Evolutionary conservation across 1,140 invertebrate genomes (phyloP), one percentile per base, ranked within the genome.

Genomic region (Drosophila punjabiensis): DNA sequence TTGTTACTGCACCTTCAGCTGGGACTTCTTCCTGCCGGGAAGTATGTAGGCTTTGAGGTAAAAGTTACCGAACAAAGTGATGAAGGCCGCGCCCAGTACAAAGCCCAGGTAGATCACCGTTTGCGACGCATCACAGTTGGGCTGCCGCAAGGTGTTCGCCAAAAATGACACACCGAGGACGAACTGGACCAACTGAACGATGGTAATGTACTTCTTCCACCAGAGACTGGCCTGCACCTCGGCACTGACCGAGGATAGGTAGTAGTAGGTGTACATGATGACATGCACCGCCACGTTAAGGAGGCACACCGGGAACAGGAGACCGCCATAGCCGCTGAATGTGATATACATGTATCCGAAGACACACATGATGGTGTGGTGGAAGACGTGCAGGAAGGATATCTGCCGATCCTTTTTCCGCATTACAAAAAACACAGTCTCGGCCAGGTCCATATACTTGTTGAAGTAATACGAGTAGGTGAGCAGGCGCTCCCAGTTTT

Each of bases 321-420:
- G 96, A 0, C 96, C 96, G 55, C 96, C 96, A 11, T 59, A 69
- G 14, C 81, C 75, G 47, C 32, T 45, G 9, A 70, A 64, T 0
- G 53, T 53, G 6, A 67, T 16, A 10, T 61, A n/a, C 1, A 63
- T 0, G 18, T 76, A 89, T 0, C 41, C 32, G 7, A n/a, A 18
- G 0, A 41, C 3, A 11, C 65, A 43, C 76, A 92, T 81, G 0
- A 94, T 94, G 5, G 95, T 94, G 84, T 98, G 97, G n/a, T 86
- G 82, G 24, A 79, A 24, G 10, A 86, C 43, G 50, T 87, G 83
- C 16, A 87, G 67, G 11, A 48, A n/a, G 11, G 83, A 76, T 33
- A 87, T 63, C 39, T 87, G 83, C 8, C 62, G 81, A 33, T 79
- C 30, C 30, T 64, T 87, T 37, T 87, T 87, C 3, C 84, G 80